phyloP scores from a whole-genome alignment of 1,140 invertebrate species.

The Ostrea edulis region DNA sequence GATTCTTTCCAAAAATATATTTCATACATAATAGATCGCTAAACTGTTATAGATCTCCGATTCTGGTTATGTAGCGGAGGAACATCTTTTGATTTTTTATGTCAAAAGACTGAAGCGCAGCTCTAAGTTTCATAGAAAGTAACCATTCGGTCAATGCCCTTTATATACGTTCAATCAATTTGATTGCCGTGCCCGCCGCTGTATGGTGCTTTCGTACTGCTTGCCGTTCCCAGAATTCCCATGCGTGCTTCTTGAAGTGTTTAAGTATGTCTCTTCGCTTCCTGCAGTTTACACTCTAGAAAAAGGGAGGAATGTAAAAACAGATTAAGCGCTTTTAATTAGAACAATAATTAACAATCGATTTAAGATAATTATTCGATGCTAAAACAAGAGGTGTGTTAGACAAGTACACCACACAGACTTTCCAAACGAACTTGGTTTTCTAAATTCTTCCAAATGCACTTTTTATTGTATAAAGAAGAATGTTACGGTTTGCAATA shows the following conservation, averaged over 20 bases:
- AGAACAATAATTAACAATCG: slow-evolving; percentile 7
- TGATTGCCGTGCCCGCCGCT: no score
- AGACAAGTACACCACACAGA: slow-evolving; percentile 2
- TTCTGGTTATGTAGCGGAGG: no score
- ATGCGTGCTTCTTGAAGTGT: neutral
- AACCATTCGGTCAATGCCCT: neutral
- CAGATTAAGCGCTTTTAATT: slow-evolving; percentile 6
- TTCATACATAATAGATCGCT: no score
- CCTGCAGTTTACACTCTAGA: neutral
- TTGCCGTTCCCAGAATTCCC: neutral
- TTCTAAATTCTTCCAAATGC: neutral
- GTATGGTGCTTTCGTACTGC: neutral
- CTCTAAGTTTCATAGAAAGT: neutral
- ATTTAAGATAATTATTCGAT: neutral
- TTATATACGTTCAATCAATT: neutral
- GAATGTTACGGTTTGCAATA: neutral
- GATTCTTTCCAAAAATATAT: no score
- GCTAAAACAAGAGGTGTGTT: neutral
- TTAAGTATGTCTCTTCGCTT: neutral
- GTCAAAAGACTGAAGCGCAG: no score
- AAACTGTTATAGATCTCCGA: no score
- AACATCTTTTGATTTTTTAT: no score
- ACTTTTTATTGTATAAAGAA: neutral
- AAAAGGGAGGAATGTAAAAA: neutral
- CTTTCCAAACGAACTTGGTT: neutral